Conservation (phyloP, 1,140 invertebrate genomes). For the Holotrichia oblita region DNA sequence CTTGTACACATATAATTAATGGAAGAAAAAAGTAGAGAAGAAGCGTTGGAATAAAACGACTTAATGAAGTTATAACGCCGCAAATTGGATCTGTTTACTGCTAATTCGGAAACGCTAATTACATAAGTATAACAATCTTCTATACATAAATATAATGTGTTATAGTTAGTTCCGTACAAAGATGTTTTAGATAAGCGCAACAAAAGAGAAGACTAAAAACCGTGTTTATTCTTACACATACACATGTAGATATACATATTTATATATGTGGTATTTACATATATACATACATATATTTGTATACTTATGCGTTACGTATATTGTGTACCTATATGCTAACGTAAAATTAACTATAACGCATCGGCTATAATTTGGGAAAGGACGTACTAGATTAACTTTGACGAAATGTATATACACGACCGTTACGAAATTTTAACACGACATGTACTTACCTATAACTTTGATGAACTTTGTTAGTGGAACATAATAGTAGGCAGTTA, state of each 20-base stretch:
- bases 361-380: too few species aligned
- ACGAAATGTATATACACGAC: too few species aligned
- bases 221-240: background rate
- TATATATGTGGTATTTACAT: too few species aligned
- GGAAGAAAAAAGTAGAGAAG: background rate
- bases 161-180: background rate
- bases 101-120: constrained; percentile 20
- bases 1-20: background rate
- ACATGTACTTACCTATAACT: too few species aligned
- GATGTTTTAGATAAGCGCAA: background rate
- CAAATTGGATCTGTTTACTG: constrained; percentile 1
- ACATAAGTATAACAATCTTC: background rate
- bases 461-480: too few species aligned
- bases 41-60: constrained; percentile 1
- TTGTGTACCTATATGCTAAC: too few species aligned
- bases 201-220: background rate
- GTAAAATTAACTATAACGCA: too few species aligned
- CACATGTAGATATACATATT: too few species aligned
- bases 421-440: too few species aligned
- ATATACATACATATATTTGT: background rate
- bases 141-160: constrained; percentile 1
- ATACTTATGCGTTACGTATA: background rate
- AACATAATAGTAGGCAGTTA: too few species aligned
- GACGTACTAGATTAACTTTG: too few species aligned
- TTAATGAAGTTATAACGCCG: constrained; percentile 16